These are phyloP conservation scores for Euglossa dilemma DNA, from an alignment of 1,140 invertebrate genomes.

Conservation along the genomic window DNA sequence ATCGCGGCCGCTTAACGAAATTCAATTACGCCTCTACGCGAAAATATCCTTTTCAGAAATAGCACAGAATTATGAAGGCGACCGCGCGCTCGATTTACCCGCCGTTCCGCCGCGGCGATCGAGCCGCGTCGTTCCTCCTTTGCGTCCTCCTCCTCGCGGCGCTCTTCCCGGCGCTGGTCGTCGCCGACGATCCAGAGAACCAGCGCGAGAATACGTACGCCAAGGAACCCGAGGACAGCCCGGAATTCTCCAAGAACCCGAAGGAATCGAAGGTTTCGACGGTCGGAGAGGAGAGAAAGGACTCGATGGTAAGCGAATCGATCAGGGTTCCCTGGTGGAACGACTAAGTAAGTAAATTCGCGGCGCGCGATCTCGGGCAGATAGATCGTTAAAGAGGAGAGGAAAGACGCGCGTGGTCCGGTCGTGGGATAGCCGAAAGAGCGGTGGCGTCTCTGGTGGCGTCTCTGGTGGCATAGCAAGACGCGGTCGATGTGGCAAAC, in stretches of 20 bases:
- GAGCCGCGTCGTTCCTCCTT: conserved; percentile 13
- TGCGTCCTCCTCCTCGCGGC: conserved; percentile 29
- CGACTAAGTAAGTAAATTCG: not conserved
- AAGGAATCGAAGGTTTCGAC: not conserved
- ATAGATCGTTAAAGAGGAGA: conserved; percentile 8
- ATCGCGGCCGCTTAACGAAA: not conserved
- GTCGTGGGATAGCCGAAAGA: not conserved
- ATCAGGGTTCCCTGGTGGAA: not conserved
- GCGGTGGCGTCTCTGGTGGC: not conserved
- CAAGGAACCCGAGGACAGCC: not conserved
- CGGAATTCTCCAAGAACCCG: not conserved
- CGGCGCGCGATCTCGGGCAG: not conserved
- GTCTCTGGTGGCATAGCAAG: not conserved
- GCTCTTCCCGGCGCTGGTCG: not conserved
- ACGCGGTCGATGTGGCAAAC: conserved; percentile 21
- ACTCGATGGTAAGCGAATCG: not conserved
- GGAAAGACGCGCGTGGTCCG: not conserved
- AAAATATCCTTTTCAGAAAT: not conserved
- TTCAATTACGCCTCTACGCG: not conserved
- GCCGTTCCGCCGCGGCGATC: not conserved
- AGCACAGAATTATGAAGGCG: conserved; percentile 10
- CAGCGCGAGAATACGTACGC: not conserved
- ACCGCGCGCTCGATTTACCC: not conserved
- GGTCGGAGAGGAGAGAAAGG: not conserved
- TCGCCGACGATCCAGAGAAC: conserved; percentile 1